phyloP scores from a whole-genome alignment of 2,113 vertebrate species.

The Sphaerodactylus townsendi region DNA sequence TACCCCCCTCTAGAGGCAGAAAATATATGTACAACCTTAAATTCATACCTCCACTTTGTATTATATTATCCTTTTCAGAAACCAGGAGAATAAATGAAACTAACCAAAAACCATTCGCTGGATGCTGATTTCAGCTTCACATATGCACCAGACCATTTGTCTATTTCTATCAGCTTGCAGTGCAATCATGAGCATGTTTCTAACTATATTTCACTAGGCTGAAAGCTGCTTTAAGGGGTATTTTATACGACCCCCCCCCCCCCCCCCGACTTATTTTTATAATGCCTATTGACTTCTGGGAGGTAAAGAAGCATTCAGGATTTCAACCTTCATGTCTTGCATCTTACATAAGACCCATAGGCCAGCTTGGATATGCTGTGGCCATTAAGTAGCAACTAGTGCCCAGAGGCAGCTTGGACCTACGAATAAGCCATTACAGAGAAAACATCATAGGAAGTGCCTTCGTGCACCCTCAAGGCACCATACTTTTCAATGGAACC shows the following conservation, averaged over 20 bases:
- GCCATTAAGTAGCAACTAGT: background rate
- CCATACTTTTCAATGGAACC: background rate
- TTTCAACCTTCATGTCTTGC: background rate
- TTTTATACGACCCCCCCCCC: no score
- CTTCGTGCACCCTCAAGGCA: background rate
- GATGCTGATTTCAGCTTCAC: background rate
- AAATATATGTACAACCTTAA: constrained; percentile 33
- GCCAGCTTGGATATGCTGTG: background rate
- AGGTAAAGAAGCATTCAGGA: background rate
- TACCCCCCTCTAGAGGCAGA: constrained; percentile 57
- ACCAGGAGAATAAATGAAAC: constrained; percentile 14
- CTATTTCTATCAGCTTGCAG: constrained; percentile 1
- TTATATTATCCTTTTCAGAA: fast-evolving
- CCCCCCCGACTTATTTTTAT: no score
- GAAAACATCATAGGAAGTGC: background rate
- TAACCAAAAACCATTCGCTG: background rate
- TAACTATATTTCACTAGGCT: no score
- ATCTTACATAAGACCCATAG: background rate
- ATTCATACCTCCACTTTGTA: fast-evolving
- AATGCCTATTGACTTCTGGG: background rate
- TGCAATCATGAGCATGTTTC: background rate
- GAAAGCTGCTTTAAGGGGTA: no score
- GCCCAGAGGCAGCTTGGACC: background rate
- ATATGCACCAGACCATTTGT: background rate
- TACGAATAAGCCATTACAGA: no score